Evolutionary conservation across 2,797 vertebrate species (phyloP).

Genomic region (Gila robusta): DNA sequence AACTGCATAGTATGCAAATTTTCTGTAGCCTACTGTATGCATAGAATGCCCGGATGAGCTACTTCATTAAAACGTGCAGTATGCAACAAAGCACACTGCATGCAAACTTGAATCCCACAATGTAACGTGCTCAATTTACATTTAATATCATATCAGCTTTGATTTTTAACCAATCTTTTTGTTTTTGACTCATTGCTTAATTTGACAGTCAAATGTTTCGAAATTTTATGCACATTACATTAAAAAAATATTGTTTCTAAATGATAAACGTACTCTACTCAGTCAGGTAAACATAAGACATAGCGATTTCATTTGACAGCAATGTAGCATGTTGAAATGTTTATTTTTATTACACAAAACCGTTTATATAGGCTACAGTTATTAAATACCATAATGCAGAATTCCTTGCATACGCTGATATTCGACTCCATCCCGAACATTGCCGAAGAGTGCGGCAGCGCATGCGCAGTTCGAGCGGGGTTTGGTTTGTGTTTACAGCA

Average conservation of each 20-base stretch:
- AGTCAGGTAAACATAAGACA: neutral
- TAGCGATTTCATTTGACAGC: neutral
- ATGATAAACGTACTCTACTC: neutral
- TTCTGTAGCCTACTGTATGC: neutral
- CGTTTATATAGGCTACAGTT: neutral
- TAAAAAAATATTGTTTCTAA: neutral
- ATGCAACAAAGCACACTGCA: neutral
- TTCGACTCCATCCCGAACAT: neutral
- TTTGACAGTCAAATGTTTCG: neutral
- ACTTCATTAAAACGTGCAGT: neutral
- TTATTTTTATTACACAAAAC: neutral
- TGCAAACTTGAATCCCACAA: neutral
- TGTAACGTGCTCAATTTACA: neutral
- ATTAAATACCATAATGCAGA: too few species aligned
- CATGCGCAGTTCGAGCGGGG: conserved; percentile 76
- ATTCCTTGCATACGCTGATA: neutral
- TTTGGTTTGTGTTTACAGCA: conserved; percentile 85
- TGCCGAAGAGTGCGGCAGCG: conserved; percentile 16
- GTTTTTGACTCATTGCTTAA: neutral
- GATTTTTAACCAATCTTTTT: neutral
- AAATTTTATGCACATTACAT: neutral
- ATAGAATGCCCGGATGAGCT: neutral
- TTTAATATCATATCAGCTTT: neutral
- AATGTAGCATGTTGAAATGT: neutral
- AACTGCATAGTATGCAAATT: neutral